Evolutionary conservation across 2,797 vertebrate species (phyloP).

Genomic region (Sebastes ruberrimus): DNA sequence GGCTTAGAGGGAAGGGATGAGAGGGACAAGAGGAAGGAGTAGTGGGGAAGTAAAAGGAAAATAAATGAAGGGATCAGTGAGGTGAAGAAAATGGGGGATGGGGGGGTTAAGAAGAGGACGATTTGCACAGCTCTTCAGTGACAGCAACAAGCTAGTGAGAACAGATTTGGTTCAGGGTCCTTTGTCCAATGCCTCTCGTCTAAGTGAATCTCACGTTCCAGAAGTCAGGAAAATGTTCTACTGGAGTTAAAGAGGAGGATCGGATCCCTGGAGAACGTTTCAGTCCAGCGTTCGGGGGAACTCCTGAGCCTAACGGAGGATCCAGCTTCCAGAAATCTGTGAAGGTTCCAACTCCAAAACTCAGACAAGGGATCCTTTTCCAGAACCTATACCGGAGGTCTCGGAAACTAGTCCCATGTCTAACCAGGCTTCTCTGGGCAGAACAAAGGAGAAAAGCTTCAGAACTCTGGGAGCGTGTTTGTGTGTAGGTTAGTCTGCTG

Average conservation of each 20-base stretch:
- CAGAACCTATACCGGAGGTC: constrained; percentile 1
- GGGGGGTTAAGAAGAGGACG: constrained; percentile 1
- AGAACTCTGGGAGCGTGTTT: constrained; percentile 70
- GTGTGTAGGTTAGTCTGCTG: constrained; percentile 77
- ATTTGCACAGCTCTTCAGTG: constrained; percentile 49
- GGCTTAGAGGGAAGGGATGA: constrained; percentile 18
- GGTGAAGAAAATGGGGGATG: neutral
- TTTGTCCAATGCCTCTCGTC: neutral
- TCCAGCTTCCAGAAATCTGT: constrained; percentile 19
- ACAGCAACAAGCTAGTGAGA: constrained; percentile 47
- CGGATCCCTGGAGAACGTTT: constrained; percentile 24
- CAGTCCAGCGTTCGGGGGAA: constrained; percentile 6
- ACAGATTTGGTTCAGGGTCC: constrained; percentile 48
- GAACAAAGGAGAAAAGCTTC: constrained; percentile 33
- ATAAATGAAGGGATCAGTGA: neutral
- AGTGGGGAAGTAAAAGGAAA: constrained; percentile 1
- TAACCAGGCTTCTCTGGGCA: constrained; percentile 26
- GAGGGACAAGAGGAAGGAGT: constrained; percentile 9
- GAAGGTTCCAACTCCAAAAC: constrained; percentile 35
- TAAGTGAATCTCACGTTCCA: constrained; percentile 22
- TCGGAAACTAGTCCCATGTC: constrained; percentile 24
- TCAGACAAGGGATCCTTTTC: constrained; percentile 12
- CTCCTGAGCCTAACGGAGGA: constrained; percentile 25
- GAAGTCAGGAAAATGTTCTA: constrained; percentile 26
- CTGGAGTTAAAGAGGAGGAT: constrained; percentile 21